Evolutionary conservation across 1,140 invertebrate genomes (phyloP).

Genomic region (Mesaphorura yosii): DNA sequence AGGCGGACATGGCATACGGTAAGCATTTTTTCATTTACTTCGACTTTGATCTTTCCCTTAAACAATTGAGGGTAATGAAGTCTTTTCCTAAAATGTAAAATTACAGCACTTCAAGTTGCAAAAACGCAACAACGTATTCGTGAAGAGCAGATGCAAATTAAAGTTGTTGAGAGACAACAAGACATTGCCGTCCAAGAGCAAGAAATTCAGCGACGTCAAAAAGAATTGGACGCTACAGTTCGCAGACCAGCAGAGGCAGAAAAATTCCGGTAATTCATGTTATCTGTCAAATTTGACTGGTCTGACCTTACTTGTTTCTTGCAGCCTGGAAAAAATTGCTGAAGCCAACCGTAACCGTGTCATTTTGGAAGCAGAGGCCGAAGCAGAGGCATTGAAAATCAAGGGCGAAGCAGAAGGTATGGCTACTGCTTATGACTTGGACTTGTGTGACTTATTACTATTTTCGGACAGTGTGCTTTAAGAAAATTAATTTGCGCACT

Average conservation of each 20-base stretch:
- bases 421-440: not conserved
- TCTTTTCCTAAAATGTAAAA: not conserved
- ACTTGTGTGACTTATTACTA: too few relatives aligned
- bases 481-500: too few relatives aligned
- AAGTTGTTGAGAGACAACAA: conserved; percentile 82
- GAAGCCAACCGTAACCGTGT: conserved; percentile 77
- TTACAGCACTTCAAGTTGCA: conserved; percentile 64
- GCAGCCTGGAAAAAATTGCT: conserved; percentile 76
- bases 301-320: conserved; percentile 1
- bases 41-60: conserved; percentile 30
- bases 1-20: conserved; percentile 90
- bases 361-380: conserved; percentile 82
- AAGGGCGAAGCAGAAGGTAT: conserved; percentile 66
- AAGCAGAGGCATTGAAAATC: conserved; percentile 73
- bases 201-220: conserved; percentile 70
- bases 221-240: conserved; percentile 79
- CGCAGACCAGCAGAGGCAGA: conserved; percentile 86
- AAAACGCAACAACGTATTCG: conserved; percentile 93
- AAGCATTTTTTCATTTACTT: conserved; percentile 68
- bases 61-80: not conserved
- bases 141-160: conserved; percentile 93
- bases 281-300: not conserved
- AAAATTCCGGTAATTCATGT: conserved; percentile 54
- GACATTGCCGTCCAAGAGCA: conserved; percentile 84
- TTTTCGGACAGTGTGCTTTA: too few relatives aligned